A percentile compares a stretch with the other conserved stretches of the same genome.
phyloP scores from a whole-genome alignment of 2,888 invertebrate genomes.

The Aphodius granarius region DNA sequence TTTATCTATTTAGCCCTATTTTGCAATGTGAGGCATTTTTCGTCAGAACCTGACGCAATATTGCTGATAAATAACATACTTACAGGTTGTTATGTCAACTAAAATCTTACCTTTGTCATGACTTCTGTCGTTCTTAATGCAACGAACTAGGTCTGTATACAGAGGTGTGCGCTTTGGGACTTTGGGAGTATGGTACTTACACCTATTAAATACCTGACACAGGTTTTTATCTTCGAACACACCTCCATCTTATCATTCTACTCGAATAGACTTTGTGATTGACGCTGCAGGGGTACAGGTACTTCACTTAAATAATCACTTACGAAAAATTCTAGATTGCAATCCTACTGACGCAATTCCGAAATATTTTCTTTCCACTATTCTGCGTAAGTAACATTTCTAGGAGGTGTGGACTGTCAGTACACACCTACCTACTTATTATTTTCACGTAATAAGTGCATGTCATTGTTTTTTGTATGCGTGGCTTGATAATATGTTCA shows the following conservation, averaged over 20 bases:
- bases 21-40: background rate
- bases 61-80: background rate
- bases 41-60: background rate
- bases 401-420: background rate
- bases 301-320: background rate
- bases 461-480: background rate
- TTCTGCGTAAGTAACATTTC: background rate
- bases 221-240: background rate
- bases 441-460: background rate
- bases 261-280: background rate
- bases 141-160: background rate
- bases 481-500: background rate
- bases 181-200: background rate
- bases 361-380: background rate
- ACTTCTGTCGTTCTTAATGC: background rate
- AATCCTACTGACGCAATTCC: background rate
- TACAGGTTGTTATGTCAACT: background rate
- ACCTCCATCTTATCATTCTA: background rate
- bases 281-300: background rate
- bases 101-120: background rate
- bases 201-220: background rate
- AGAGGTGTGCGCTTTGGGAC: background rate
- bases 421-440: background rate
- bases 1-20: background rate
- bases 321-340: background rate